Evolutionary conservation across 2,888 invertebrate species (phyloP).

Genomic region (Liodrosophila aerea): DNA sequence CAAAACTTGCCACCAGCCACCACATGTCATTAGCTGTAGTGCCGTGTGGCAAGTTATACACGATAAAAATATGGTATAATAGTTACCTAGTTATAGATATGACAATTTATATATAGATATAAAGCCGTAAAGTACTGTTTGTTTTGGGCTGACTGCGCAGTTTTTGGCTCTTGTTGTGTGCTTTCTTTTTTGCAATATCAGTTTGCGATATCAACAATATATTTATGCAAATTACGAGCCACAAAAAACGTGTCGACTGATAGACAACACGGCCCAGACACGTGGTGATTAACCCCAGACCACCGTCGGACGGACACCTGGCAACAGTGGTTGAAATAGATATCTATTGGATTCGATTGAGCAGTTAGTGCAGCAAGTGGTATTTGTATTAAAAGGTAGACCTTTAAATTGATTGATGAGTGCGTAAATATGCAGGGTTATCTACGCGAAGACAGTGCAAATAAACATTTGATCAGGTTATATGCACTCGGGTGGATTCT

Average conservation of each 20-base stretch:
- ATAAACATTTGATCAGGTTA: too few species aligned
- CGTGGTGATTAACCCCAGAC: conserved; percentile 43
- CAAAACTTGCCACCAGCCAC: conserved; percentile 15
- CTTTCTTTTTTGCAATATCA: conserved; percentile 44
- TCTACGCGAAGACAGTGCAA: too few species aligned
- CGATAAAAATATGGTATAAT: conserved; percentile 12
- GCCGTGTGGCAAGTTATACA: conserved; percentile 56
- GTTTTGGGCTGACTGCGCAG: conserved; percentile 50
- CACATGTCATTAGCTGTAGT: conserved; percentile 18
- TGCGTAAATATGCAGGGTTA: too few species aligned
- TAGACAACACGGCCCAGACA: conserved; percentile 46
- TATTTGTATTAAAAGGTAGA: background rate
- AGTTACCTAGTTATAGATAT: conserved; percentile 23
- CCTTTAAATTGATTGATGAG: too few species aligned
- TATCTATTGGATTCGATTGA: too few species aligned
- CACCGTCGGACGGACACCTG: conserved; percentile 17
- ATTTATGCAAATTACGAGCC: conserved; percentile 39
- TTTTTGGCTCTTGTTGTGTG: conserved; percentile 35
- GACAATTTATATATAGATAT: conserved; percentile 3
- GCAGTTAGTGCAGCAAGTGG: too few species aligned
- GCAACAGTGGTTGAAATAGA: conserved; percentile 12
- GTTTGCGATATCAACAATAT: conserved; percentile 3
- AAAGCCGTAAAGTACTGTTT: conserved; percentile 7
- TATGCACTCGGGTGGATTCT: too few species aligned
- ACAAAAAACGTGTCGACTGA: conserved; percentile 53